Evolutionary conservation across 2,113 vertebrate species (phyloP).

Genomic region (Atractosteus spatula): DNA sequence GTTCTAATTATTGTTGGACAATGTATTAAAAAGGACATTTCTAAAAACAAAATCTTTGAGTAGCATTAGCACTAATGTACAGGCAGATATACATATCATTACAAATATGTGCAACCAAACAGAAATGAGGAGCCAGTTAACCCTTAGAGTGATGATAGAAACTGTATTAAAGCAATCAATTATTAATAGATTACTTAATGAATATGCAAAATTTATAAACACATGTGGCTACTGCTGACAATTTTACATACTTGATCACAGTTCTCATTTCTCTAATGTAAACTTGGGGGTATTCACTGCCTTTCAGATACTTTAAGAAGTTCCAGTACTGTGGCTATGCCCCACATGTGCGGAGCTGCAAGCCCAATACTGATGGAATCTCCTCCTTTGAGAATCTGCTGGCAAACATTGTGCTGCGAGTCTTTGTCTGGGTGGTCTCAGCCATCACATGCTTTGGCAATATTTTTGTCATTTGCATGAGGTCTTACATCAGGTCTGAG

Average conservation of each 20-base stretch:
- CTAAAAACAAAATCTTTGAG: too few species aligned
- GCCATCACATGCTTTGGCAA: slow-evolving; percentile 92
- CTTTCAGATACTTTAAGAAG: slow-evolving; percentile 89
- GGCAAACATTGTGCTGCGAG: slow-evolving; percentile 88
- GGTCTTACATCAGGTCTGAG: slow-evolving; percentile 89
- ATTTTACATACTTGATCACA: background rate
- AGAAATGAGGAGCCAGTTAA: too few species aligned
- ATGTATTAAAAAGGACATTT: too few species aligned
- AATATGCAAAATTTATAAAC: too few species aligned
- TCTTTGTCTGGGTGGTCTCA: slow-evolving; percentile 97
- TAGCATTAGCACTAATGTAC: too few species aligned
- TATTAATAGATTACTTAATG: too few species aligned
- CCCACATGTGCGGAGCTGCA: slow-evolving; percentile 93
- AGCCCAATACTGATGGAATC: slow-evolving; percentile 94
- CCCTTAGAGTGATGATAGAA: too few species aligned
- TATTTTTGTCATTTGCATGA: slow-evolving; percentile 93
- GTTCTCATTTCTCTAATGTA: background rate
- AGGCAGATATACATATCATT: too few species aligned
- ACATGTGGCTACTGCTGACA: background rate
- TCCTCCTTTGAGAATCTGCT: slow-evolving; percentile 92
- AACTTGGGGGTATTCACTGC: background rate
- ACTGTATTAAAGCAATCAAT: too few species aligned
- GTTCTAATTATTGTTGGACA: too few species aligned
- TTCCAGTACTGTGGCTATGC: slow-evolving; percentile 96
- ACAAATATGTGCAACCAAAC: too few species aligned